These are phyloP conservation scores for Montipora sp. DNA, from an alignment of 64 coral and sea anemone genomes.

Conservation along the genomic window DNA sequence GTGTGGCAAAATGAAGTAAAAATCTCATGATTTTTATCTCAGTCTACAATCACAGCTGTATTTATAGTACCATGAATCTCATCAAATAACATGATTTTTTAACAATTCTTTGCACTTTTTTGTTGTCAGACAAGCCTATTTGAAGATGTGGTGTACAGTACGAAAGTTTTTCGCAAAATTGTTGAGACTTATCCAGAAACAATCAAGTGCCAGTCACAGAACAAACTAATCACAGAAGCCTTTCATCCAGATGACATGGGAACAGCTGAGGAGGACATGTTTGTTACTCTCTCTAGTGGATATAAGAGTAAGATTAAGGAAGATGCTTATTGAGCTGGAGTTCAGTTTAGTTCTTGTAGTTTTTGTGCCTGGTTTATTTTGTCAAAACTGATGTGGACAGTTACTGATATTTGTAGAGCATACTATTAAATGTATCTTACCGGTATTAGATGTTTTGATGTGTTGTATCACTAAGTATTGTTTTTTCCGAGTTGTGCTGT, in stretches of 20 bases:
- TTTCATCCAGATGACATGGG: slow-evolving; percentile 72
- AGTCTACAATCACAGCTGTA: no score
- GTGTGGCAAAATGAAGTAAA: no score
- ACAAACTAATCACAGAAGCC: slow-evolving; percentile 80
- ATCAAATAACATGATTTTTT: not conserved
- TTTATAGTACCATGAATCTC: not conserved
- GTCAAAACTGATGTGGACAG: no score
- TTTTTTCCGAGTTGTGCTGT: no score
- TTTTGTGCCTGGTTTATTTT: no score
- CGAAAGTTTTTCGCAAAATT: slow-evolving; percentile 67
- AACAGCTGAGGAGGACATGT: slow-evolving; percentile 30
- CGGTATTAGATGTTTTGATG: no score
- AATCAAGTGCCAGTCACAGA: slow-evolving; percentile 88
- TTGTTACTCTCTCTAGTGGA: slow-evolving; percentile 76
- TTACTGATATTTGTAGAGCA: no score
- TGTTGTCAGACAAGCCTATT: slow-evolving; percentile 45
- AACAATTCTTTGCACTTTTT: not conserved
- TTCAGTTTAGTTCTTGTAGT: no score
- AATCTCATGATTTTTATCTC: no score
- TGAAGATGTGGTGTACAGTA: slow-evolving; percentile 60
- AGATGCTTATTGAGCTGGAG: not conserved
- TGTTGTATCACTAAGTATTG: no score
- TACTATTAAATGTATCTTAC: no score
- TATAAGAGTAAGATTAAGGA: slow-evolving; percentile 80
- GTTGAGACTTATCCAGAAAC: slow-evolving; percentile 83